These are phyloP conservation scores for Apostichopus parvimensis DNA, from an alignment of 35 echinoderm and acorn worm genomes.

Conservation along the genomic window DNA sequence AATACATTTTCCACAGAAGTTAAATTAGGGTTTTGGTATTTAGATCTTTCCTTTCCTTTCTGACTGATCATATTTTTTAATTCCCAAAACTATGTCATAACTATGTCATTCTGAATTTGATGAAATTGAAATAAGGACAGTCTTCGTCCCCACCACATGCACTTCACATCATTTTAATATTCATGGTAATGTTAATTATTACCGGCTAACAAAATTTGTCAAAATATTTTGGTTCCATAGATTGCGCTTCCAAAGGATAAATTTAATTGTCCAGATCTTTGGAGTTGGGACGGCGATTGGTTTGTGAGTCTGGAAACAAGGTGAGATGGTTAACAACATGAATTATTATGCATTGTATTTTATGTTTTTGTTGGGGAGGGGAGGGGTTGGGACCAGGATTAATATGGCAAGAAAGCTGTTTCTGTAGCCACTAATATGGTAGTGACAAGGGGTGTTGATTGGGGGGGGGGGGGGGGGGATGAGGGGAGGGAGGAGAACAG, in stretches of 20 bases:
- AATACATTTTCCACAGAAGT: too few species aligned
- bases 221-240: slow-evolving; percentile 11
- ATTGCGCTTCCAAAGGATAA: slow-evolving; percentile 68
- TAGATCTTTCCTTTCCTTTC: too few species aligned
- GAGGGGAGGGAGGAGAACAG: not conserved
- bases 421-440: not conserved
- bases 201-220: not conserved
- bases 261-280: slow-evolving; percentile 58
- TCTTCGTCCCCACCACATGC: too few species aligned
- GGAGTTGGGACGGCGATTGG: slow-evolving; percentile 82
- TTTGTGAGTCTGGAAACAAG: slow-evolving; percentile 72
- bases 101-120: too few species aligned
- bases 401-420: not conserved
- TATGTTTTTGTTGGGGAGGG: not conserved
- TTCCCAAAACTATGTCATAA: too few species aligned
- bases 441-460: not conserved
- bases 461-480: not conserved
- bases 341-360: not conserved
- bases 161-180: too few species aligned
- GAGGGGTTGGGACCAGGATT: not conserved
- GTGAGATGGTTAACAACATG: slow-evolving; percentile 20
- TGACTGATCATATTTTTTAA: too few species aligned
- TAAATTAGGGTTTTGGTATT: too few species aligned
- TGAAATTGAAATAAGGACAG: too few species aligned
- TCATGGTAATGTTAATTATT: too few species aligned